These are phyloP conservation scores for Asbolus verrucosus DNA, from an alignment of 1,140 invertebrate genomes.

Conservation along the genomic window DNA sequence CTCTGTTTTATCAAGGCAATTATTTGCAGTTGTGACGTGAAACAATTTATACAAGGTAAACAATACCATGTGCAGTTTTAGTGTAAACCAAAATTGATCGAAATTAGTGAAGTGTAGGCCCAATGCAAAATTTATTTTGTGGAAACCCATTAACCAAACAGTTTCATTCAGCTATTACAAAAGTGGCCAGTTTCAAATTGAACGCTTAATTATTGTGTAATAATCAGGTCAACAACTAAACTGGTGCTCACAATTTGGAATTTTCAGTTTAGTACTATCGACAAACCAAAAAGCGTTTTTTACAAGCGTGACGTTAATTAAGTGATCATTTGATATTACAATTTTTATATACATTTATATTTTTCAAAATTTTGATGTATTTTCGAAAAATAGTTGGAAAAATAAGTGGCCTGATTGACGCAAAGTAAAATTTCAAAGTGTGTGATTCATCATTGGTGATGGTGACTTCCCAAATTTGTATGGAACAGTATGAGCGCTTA, in stretches of 20 bases:
- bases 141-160: background rate
- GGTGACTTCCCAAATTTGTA: too few relatives aligned
- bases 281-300: too few relatives aligned
- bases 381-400: too few relatives aligned
- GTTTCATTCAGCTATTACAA: background rate
- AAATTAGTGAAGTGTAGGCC: constrained; percentile 44
- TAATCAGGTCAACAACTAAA: background rate
- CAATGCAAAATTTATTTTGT: background rate
- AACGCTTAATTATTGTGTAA: constrained; percentile 8
- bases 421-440: too few relatives aligned
- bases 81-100: constrained; percentile 45
- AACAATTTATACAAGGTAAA: constrained; percentile 56
- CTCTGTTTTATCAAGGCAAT: constrained; percentile 54
- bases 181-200: constrained; percentile 12
- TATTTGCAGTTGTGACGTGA: constrained; percentile 53
- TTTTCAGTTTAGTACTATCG: background rate
- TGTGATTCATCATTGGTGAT: too few relatives aligned
- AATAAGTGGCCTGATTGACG: too few relatives aligned
- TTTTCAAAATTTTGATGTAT: too few relatives aligned
- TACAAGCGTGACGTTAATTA: too few relatives aligned
- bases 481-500: background rate
- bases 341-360: too few relatives aligned
- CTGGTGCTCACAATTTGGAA: background rate
- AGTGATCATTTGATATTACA: too few relatives aligned
- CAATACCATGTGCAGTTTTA: constrained; percentile 47